These are phyloP conservation scores for Pygoscelis adeliae DNA, from an alignment of 2,113 vertebrate genomes.

Conservation along the genomic window DNA sequence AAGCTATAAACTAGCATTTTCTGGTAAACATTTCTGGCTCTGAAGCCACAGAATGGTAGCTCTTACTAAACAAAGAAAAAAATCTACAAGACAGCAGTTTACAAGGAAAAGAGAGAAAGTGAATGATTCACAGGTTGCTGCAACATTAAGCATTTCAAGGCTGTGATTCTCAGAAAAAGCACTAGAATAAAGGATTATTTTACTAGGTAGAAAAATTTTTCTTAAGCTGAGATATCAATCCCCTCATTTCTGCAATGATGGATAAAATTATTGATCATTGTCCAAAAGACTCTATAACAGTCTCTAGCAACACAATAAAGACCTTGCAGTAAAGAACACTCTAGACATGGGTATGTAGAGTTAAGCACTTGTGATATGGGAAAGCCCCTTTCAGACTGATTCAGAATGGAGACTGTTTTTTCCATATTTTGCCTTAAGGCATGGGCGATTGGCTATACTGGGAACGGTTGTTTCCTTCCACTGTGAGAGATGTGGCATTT, in stretches of 20 bases:
- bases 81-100: neutral
- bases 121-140: neutral
- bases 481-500: neutral
- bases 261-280: neutral
- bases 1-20: neutral
- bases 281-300: neutral
- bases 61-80: neutral
- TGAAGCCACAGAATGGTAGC: neutral
- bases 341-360: neutral
- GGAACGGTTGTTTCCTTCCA: neutral
- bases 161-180: neutral
- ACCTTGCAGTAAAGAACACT: neutral
- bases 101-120: neutral
- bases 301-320: neutral
- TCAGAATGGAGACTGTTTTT: neutral
- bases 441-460: neutral
- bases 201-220: neutral
- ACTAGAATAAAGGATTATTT: neutral
- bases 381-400: neutral
- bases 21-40: neutral
- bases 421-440: neutral
- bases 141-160: neutral
- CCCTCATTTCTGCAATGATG: neutral
- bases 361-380: neutral
- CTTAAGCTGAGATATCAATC: neutral